Evolutionary conservation across 2,888 invertebrate species (phyloP).

Genomic region (Cosmorhoe ocellata): DNA sequence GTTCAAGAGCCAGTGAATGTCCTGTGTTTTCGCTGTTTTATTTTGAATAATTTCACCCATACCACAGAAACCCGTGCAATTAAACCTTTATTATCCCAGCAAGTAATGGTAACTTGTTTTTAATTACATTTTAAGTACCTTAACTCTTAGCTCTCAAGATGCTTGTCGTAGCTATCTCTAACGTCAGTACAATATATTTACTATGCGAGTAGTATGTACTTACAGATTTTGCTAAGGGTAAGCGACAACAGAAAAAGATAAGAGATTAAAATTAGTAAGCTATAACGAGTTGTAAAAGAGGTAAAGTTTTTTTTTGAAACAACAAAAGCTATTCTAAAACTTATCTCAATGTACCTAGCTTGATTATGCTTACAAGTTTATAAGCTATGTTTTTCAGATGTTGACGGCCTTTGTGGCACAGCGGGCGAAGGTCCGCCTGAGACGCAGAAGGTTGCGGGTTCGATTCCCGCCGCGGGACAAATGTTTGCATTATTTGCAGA

Average conservation of each 20-base stretch:
- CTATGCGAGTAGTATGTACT: slow-evolving; percentile 32
- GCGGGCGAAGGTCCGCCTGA: too few relatives aligned
- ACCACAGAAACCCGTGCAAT: slow-evolving; percentile 54
- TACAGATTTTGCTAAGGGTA: slow-evolving; percentile 29
- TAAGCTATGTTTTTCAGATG: too few relatives aligned
- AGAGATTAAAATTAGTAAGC: too few relatives aligned
- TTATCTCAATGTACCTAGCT: too few relatives aligned
- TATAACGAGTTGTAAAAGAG: too few relatives aligned
- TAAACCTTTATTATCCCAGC: slow-evolving; percentile 62
- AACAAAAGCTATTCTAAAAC: too few relatives aligned
- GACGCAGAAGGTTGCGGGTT: too few relatives aligned
- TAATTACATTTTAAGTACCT: slow-evolving; percentile 66
- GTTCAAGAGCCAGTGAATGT: slow-evolving; percentile 29
- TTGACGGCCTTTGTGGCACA: too few relatives aligned
- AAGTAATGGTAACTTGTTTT: slow-evolving; percentile 63
- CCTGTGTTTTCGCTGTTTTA: slow-evolving; percentile 38
- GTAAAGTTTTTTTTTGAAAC: too few relatives aligned
- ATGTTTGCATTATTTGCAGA: too few relatives aligned
- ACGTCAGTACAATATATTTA: slow-evolving; percentile 49
- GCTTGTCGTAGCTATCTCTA: slow-evolving; percentile 45
- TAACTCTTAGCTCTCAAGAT: slow-evolving; percentile 51
- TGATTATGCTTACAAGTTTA: too few relatives aligned
- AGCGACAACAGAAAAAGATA: neutral
- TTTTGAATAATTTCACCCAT: slow-evolving; percentile 50
- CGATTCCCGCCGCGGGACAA: too few relatives aligned